Evolutionary conservation across 2,797 vertebrate species (phyloP), one percentile per base, ranked within the genome.

Genomic region (Buphagus erythrorhynchus): DNA sequence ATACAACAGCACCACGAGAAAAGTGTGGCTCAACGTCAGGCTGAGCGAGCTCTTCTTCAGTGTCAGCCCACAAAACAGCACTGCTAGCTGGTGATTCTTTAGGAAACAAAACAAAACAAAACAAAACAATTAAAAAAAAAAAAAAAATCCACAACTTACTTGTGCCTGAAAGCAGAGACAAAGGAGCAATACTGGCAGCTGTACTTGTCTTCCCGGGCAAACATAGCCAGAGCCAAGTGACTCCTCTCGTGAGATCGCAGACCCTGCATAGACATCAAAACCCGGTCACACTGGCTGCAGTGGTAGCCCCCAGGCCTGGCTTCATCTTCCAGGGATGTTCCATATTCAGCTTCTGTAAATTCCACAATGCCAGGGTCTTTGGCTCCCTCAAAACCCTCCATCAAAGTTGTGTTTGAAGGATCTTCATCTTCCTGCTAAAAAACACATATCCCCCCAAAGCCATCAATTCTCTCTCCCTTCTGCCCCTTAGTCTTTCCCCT

Each of bases 181-280:
- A 99, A 99, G 97, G 99, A 99, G 97, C 99, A 99, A 95, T 99
- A 99, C 98, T 99, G 99, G 98, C 99, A 99, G 98, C 98, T 99
- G 98, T 99, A 99, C 97, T 99, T 99, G 98, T 99, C 99, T 95
- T 99, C 99, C 40, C 98, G 98, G 98, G 98, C 98, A 96, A 99
- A 99, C 98, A 99, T 97, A 8, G 99, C 99, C 97, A 99, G 98
- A 97, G 99, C 99, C 38, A 99, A 99, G 96, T 99, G 99, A 98
- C 99, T 99, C 98, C 99, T 99, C 98, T 99, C 99, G 1, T 99
- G 99, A 94, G 99, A 99, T 97, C 99, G 98, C 88, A 99, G 98
- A 96, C 99, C 99, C 98, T 99, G 99, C 99, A 99, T 99, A 98
- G 99, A 99, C 99, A 99, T 99, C 98, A 99, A 99, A 97, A 99